A percentile compares a stretch with the other conserved stretches of the same genome.
phyloP scores from a whole-genome alignment of 2,113 vertebrate genomes.

The Clarias macrocephalus region DNA sequence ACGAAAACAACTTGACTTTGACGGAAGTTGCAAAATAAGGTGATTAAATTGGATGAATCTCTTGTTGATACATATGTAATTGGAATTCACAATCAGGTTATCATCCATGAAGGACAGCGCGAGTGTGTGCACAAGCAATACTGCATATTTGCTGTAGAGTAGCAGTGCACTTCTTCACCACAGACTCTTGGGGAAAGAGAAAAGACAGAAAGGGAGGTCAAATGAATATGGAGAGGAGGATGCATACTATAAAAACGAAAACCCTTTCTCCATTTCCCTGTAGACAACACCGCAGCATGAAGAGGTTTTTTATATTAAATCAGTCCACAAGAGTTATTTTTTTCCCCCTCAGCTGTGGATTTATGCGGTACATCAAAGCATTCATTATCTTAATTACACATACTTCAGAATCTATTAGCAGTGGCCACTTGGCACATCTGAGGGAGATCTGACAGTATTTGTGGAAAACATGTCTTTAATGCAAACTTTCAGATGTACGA shows the following conservation, averaged over 20 bases:
- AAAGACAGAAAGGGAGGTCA: slow-evolving; percentile 43
- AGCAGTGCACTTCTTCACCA: slow-evolving; percentile 15
- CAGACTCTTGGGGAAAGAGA: slow-evolving; percentile 25
- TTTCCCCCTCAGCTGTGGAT: slow-evolving; percentile 44
- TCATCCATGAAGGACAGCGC: slow-evolving; percentile 47
- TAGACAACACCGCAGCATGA: slow-evolving; percentile 6
- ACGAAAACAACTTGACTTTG: slow-evolving; percentile 36
- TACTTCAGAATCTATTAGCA: slow-evolving; percentile 61
- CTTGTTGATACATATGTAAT: slow-evolving; percentile 55
- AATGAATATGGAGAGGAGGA: slow-evolving; percentile 46
- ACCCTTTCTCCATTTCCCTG: slow-evolving; percentile 20
- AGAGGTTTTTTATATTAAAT: slow-evolving; percentile 37
- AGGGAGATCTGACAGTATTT: slow-evolving; percentile 53
- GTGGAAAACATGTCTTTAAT: slow-evolving; percentile 63
- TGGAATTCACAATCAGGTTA: slow-evolving; percentile 47
- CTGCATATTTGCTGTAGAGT: slow-evolving; percentile 50
- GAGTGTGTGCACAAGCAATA: slow-evolving; percentile 11
- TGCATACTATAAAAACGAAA: slow-evolving; percentile 39
- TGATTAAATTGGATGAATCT: slow-evolving; percentile 53
- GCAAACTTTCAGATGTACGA: slow-evolving; percentile 59
- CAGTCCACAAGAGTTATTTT: slow-evolving; percentile 53
- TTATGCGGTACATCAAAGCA: slow-evolving; percentile 66
- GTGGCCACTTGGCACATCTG: slow-evolving; percentile 59
- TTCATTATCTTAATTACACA: slow-evolving; percentile 72
- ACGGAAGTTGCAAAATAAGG: slow-evolving; percentile 47